Base-by-base conservation (phyloP, 2,113 vertebrate genomes). In the Tor tambroides region DNA sequence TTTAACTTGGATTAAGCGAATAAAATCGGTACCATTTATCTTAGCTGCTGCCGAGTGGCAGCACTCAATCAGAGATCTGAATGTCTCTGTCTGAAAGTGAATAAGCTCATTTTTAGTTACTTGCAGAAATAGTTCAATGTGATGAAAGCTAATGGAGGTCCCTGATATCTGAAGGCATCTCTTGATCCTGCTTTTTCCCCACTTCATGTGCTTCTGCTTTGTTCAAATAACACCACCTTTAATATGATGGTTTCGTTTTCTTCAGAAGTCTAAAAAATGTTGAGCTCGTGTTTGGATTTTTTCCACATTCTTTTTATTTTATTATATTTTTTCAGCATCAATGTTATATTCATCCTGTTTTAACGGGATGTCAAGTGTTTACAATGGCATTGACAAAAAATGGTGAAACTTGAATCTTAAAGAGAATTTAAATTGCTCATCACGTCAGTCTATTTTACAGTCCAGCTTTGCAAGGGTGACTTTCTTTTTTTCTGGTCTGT, bases 381-480 rank as follows among this genome's bases (percentile, higher is more conserved):
- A 95, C 95, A 95, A 91, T 92, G 87, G 91, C 90, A 91, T 91
- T 92, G 92, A 94, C 88, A 92, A 87, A 49, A n/a, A 92, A 93
- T 93, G 94, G 94, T 92, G 94, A 91, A 93, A 96, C 94, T 95
- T 95, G 94, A 96, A 95, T 94, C 92, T 94, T 94, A 93, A 49
- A 94, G 90, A 89, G 91, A 92, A 93, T 92, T 46, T 91, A 84
- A 93, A 93, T 94, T 92, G 49, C 88, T 93, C 89, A 86, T 92
- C 83, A 91, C 90, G 92, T 93, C 89, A 92, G 91, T 90, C 88
- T 91, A 90, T 83, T 88, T 86, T 77, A 35, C 51, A 87, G 85
- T 92, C 86, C 92, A 90, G 91, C 91, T 85, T 87, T 92, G 89
- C 92, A 89, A 86, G 93, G 90, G 92, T 72, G 35, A 74, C 83